phyloP scores from a whole-genome alignment of 1,140 invertebrate genomes.

The Penaeus japonicus region DNA sequence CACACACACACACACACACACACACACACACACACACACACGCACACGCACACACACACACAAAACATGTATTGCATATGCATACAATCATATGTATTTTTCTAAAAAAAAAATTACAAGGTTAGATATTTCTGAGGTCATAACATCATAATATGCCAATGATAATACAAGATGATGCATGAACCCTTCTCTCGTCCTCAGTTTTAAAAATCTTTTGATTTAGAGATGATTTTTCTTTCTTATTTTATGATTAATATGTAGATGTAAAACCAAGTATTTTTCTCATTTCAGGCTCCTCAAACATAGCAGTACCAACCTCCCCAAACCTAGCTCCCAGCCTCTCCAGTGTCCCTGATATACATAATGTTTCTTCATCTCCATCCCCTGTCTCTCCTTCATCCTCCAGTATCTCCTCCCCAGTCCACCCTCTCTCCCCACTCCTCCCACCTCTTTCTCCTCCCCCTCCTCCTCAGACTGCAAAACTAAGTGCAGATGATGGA shows the following conservation, averaged over 20 bases:
- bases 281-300: constrained; percentile 52
- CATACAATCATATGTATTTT: no score
- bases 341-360: constrained; percentile 37
- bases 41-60: no score
- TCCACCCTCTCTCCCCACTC: constrained; percentile 7
- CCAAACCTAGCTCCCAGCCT: constrained; percentile 36
- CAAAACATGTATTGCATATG: no score
- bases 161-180: no score
- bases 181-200: not conserved
- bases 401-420: not conserved
- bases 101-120: no score
- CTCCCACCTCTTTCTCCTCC: not conserved
- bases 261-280: not conserved
- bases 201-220: not conserved
- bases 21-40: no score
- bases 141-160: no score
- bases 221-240: not conserved
- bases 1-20: no score
- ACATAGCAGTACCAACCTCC: constrained; percentile 49
- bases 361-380: constrained; percentile 17
- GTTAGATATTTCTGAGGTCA: no score
- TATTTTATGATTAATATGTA: not conserved
- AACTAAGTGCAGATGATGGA: not conserved
- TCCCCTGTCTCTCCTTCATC: not conserved
- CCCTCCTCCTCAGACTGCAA: constrained; percentile 14